phyloP scores from a whole-genome alignment of 2,888 invertebrate genomes.

The Drosophila sordidapex region DNA sequence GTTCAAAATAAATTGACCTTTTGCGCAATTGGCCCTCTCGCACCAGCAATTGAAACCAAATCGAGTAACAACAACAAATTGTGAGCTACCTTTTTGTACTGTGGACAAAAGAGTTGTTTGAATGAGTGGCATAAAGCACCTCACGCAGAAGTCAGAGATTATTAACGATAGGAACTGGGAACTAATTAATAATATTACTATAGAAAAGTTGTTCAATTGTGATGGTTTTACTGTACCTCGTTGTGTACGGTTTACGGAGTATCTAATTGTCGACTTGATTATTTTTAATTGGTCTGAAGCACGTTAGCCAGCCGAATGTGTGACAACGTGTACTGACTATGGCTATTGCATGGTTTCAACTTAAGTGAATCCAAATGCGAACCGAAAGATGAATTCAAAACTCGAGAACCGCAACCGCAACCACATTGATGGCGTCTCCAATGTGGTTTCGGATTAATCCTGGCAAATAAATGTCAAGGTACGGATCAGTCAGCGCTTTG shows the following conservation, averaged over 20 bases:
- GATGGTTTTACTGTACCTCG: background rate
- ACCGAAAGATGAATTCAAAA: slow-evolving; percentile 8
- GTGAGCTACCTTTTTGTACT: slow-evolving; percentile 10
- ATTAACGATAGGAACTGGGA: background rate
- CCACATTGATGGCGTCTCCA: slow-evolving; percentile 26
- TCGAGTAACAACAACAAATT: slow-evolving; percentile 20
- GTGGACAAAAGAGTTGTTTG: background rate
- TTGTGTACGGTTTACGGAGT: background rate
- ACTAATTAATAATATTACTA: background rate
- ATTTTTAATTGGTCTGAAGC: slow-evolving; percentile 8
- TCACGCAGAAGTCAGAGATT: background rate
- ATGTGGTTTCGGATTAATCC: slow-evolving; percentile 29
- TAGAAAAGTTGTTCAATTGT: background rate
- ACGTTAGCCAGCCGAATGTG: slow-evolving; percentile 54
- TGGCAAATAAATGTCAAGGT: slow-evolving; percentile 69
- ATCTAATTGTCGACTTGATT: background rate
- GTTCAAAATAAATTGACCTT: slow-evolving; percentile 75
- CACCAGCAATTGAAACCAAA: slow-evolving; percentile 23
- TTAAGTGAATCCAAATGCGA: slow-evolving; percentile 55
- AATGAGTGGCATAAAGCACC: background rate
- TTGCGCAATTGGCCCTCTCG: slow-evolving; percentile 48
- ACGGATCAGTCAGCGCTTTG: slow-evolving; percentile 55
- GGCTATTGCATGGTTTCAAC: slow-evolving; percentile 27
- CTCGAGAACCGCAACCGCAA: slow-evolving; percentile 22
- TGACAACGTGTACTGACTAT: slow-evolving; percentile 31